Conservation (phyloP, 2,888 invertebrate genomes). For the Caenorhabditis zanzibari region DNA sequence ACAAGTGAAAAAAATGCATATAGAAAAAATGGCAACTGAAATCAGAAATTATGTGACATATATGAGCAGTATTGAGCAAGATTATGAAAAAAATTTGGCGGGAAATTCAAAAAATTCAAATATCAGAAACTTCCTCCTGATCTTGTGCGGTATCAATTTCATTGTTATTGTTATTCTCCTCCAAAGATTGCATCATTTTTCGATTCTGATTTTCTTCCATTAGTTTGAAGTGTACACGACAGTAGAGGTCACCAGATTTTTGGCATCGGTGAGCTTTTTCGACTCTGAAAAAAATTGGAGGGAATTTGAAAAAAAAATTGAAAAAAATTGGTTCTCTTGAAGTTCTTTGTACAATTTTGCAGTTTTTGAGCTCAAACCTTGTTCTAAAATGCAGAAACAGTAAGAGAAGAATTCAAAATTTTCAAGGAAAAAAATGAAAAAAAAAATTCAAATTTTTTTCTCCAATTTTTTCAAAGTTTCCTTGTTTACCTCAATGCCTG, state of each 20-base stretch:
- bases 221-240: slow-evolving; percentile 72
- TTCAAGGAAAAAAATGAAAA: neutral
- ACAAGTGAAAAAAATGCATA: slow-evolving; percentile 4
- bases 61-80: slow-evolving; percentile 36
- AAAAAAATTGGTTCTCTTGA: too few relatives aligned
- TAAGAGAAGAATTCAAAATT: too few relatives aligned
- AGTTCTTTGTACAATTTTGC: too few relatives aligned
- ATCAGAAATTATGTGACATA: slow-evolving; percentile 15
- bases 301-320: neutral
- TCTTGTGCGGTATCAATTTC: slow-evolving; percentile 4
- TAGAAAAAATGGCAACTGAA: slow-evolving; percentile 31
- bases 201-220: slow-evolving; percentile 54
- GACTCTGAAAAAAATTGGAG: slow-evolving; percentile 65
- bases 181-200: slow-evolving; percentile 37
- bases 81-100: neutral
- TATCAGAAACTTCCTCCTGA: slow-evolving; percentile 38
- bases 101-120: slow-evolving; percentile 15
- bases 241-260: slow-evolving; percentile 66
- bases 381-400: too few relatives aligned
- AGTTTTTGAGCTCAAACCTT: too few relatives aligned
- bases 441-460: neutral
- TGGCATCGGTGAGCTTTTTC: slow-evolving; percentile 71
- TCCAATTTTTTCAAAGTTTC: too few relatives aligned
- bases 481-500: slow-evolving; percentile 75
- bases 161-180: slow-evolving; percentile 64